Percentiles rank a stretch among this genome's conserved stretches.
Conservation (phyloP, 2,797 vertebrate genomes). For the Capromys pilorides region DNA sequence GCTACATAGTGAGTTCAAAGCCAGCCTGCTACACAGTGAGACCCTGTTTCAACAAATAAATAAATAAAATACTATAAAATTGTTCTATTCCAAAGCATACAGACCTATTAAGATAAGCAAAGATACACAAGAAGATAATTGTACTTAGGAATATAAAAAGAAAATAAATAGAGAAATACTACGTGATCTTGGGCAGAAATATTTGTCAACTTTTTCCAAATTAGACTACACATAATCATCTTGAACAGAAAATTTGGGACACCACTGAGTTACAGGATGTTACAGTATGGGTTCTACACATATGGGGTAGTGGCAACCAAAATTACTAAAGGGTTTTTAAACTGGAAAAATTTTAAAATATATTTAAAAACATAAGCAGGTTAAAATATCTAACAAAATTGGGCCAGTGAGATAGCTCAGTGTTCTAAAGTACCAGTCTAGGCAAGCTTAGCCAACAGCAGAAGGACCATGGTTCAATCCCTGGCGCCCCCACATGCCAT, state of each 20-base stretch:
- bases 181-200: not conserved
- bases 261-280: too few relatives aligned
- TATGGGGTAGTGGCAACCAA: not conserved
- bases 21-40: not conserved
- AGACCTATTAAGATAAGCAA: not conserved
- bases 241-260: too few relatives aligned
- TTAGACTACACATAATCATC: not conserved
- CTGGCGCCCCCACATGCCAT: too few relatives aligned
- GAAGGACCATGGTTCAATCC: too few relatives aligned
- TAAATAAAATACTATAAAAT: not conserved
- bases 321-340: not conserved
- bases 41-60: not conserved
- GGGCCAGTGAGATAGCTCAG: too few relatives aligned
- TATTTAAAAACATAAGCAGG: not conserved
- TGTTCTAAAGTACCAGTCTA: too few relatives aligned
- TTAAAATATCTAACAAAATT: not conserved
- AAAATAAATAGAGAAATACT: not conserved
- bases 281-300: not conserved
- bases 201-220: slow-evolving; percentile 10
- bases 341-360: not conserved
- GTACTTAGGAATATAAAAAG: not conserved
- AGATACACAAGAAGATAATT: not conserved
- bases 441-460: too few relatives aligned
- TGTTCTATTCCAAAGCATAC: not conserved
- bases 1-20: not conserved